Conservation (phyloP, 2,888 invertebrate genomes). For the Leptopilina drosophilae region DNA sequence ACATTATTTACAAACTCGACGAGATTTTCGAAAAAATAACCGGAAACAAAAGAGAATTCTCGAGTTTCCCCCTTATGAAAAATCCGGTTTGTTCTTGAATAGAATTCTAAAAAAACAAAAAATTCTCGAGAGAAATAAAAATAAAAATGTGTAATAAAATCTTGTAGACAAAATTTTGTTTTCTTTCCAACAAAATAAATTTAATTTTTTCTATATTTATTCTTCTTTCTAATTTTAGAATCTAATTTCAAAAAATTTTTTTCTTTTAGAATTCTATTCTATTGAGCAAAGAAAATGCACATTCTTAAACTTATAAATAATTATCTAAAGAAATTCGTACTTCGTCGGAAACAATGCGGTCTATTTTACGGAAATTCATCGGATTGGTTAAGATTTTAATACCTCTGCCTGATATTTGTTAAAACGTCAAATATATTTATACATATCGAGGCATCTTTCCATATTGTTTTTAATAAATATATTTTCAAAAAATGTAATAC, state of each 20-base stretch:
- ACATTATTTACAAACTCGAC: constrained; percentile 39
- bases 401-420: constrained; percentile 58
- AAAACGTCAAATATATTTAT: constrained; percentile 45
- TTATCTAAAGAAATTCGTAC: constrained; percentile 21
- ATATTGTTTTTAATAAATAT: constrained; percentile 32
- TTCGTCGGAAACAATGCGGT: constrained; percentile 36
- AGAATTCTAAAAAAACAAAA: constrained; percentile 14
- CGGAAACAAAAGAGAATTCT: constrained; percentile 28
- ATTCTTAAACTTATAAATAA: constrained; percentile 7
- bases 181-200: too few relatives aligned
- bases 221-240: too few relatives aligned
- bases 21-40: constrained; percentile 10
- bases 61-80: constrained; percentile 10
- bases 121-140: too few relatives aligned
- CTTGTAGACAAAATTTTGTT: too few relatives aligned
- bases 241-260: too few relatives aligned
- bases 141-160: too few relatives aligned
- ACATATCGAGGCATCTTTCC: constrained; percentile 43
- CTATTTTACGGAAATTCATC: constrained; percentile 38
- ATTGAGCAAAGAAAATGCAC: background rate
- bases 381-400: constrained; percentile 63
- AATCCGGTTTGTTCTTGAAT: constrained; percentile 33
- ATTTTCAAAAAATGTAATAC: background rate
- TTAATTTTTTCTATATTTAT: background rate
- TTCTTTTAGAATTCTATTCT: constrained; percentile 27